Conservation (phyloP, 2,888 invertebrate species). For the Anthophora plumipes region DNA sequence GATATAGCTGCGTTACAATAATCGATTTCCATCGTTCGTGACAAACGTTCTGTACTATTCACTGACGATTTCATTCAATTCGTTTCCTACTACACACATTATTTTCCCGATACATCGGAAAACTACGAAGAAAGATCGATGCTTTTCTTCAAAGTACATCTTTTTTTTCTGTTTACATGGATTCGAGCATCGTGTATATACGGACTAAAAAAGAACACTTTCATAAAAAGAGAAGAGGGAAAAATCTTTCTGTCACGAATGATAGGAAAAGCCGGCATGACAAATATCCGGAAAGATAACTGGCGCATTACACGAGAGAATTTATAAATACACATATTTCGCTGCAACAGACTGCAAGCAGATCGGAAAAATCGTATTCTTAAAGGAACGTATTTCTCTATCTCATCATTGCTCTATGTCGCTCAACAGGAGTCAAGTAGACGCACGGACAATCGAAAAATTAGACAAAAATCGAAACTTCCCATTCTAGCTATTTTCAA, state of each 20-base stretch:
- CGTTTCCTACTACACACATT: background rate
- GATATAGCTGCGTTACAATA: conserved; percentile 48
- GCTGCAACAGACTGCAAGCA: conserved; percentile 41
- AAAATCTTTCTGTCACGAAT: conserved; percentile 37
- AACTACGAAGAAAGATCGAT: background rate
- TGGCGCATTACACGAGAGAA: conserved; percentile 34
- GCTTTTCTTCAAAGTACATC: background rate
- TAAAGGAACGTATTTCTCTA: conserved; percentile 47
- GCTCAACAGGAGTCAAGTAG: background rate
- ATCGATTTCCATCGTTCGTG: conserved; percentile 54
- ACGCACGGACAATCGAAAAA: conserved; percentile 15
- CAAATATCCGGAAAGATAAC: conserved; percentile 23
- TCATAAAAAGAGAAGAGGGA: background rate
- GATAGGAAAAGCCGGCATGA: conserved; percentile 24
- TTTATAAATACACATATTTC: conserved; percentile 46
- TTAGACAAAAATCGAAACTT: conserved; percentile 6
- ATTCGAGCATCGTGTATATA: background rate
- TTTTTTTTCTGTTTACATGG: background rate
- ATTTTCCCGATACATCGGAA: background rate
- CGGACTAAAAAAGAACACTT: background rate
- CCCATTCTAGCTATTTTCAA: too few relatives aligned
- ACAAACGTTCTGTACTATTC: conserved; percentile 28
- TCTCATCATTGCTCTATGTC: conserved; percentile 12
- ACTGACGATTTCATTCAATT: background rate
- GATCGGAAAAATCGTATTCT: conserved; percentile 46